Evolutionary conservation across 2,797 vertebrate genomes (phyloP), one percentile per base, ranked within the genome.

Genomic region (Myoxocephalus aenaeus): DNA sequence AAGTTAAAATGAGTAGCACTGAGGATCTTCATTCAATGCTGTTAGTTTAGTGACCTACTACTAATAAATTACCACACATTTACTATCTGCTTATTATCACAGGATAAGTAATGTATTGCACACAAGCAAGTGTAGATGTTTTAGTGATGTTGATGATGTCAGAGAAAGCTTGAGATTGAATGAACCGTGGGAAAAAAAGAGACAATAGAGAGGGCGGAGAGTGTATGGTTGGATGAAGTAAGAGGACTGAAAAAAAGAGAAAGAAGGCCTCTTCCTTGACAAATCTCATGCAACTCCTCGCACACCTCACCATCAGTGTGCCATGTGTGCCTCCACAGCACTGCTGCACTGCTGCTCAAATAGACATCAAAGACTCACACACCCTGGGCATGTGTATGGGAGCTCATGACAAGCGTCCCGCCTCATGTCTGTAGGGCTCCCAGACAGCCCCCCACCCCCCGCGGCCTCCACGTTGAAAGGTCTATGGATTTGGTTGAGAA

Each of bases 361-460:
- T 69, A 73, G 29, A 91, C 86, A 86, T 91, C 90, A 92, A 91
- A 91, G 71, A 59, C 44, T 64, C 38, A 27, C 77, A 68, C 79
- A 80, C 79, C 62, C 70, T 68, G n/a, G 2, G 5, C 56, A 56
- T 32, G 46, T 18, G 9, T 73, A 76, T 79, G 80, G 72, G 80
- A 89, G 75, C 85, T 89, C 86, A 89, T 75, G 54, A 64, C 51
- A 73, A 73, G 64, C 40, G 40, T 79, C 73, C 63, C 68, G 75
- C 81, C 82, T 77, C 59, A 79, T 84, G 70, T 86, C 70, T 27
- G 56, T 73, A 70, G 73, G 64, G 71, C 61, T 71, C 67, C 51
- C 34, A 67, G 32, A 62, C 78, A 87, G 82, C 75, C 81, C 73
- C 6, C 25, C 22, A 80, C 75, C 81, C 73, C 6, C 25, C 22